Percentiles rank a stretch among this genome's conserved stretches.
These are phyloP conservation scores for Drosophila funebris DNA, from an alignment of 1,140 invertebrate genomes.

Conservation along the genomic window DNA sequence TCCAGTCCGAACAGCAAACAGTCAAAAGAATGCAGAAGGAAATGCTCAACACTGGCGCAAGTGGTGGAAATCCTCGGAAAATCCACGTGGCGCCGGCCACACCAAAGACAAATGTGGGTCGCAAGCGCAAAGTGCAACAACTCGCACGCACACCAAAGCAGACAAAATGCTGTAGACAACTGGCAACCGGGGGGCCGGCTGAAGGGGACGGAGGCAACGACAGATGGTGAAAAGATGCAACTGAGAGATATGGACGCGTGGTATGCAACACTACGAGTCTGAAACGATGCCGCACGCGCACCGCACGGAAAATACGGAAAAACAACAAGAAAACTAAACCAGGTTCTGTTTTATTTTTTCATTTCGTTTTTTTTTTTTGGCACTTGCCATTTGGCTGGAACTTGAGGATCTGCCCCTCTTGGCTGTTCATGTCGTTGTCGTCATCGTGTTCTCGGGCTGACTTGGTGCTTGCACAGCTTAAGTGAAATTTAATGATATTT, in stretches of 20 bases:
- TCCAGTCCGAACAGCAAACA: conserved; percentile 29
- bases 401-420: not conserved
- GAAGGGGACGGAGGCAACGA: not conserved
- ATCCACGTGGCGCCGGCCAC: conserved; percentile 35
- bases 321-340: conserved; percentile 68
- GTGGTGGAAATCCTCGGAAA: conserved; percentile 48
- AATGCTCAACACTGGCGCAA: conserved; percentile 55
- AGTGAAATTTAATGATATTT: conserved; percentile 78
- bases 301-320: conserved; percentile 47
- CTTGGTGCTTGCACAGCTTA: conserved; percentile 54
- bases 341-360: not conserved
- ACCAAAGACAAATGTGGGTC: conserved; percentile 77
- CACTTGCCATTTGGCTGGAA: conserved; percentile 55
- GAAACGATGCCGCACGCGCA: conserved; percentile 40
- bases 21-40: conserved; percentile 57
- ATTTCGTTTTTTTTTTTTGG: conserved; percentile 42
- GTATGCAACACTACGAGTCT: conserved; percentile 23
- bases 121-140: conserved; percentile 77
- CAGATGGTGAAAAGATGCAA: conserved; percentile 40
- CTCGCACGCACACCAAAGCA: conserved; percentile 43
- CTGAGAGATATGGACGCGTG: conserved; percentile 24
- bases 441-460: conserved; percentile 30
- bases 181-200: not conserved
- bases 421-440: not conserved
- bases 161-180: conserved; percentile 10